Base-by-base conservation (phyloP, 2,888 invertebrate genomes). In the Myathropa florea region DNA sequence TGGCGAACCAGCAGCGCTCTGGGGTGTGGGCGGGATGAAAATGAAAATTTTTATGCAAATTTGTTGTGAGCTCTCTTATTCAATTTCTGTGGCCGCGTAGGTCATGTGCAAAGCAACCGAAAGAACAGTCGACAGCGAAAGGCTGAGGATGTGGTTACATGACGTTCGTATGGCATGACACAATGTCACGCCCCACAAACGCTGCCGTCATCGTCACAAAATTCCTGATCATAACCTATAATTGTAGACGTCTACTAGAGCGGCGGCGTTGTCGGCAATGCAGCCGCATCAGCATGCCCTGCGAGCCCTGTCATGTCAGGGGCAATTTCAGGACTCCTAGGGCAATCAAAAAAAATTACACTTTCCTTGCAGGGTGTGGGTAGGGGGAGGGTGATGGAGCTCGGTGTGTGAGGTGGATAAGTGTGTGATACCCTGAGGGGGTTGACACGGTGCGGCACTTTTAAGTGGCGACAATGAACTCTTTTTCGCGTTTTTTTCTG, bases 181-280 rank as follows among this genome's bases (percentile, higher is more conserved):
- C 63, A 64, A 55, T 78, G 78, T 78, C 73, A 77, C 77, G 77
- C 85, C 81, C 21, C 18, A 6, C 67, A 59, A 10, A 57, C 33
- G 21, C 21, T 30, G 23, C 26, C 72, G 79, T n/a, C 65, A 18
- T 65, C 72, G 24, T 36, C 57, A 28, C 26, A 82, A 77, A 75
- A 79, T 83, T 75, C 63, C 86, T 12, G 78, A 70, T 78, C 73
- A 78, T 76, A 86, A 79, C 86, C 86, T 86, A 72, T 86, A 82
- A 86, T 86, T 86, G 82, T 79, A 53, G 67, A 71, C 65, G 86
- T 86, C 86, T 83, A 67, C 70, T 75, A 4, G 46, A 21, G 36
- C 30, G 59, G 68, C 73, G 57, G 70, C 39, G 68, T 24, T 70
- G 77, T 57, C 18, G 73, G 39, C 65, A 63, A 57, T 24, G 57